Percentiles rank a stretch among this genome's conserved stretches.
Evolutionary conservation across 2,797 vertebrate genomes (phyloP).

Genomic region (Sebastolobus alascanus): DNA sequence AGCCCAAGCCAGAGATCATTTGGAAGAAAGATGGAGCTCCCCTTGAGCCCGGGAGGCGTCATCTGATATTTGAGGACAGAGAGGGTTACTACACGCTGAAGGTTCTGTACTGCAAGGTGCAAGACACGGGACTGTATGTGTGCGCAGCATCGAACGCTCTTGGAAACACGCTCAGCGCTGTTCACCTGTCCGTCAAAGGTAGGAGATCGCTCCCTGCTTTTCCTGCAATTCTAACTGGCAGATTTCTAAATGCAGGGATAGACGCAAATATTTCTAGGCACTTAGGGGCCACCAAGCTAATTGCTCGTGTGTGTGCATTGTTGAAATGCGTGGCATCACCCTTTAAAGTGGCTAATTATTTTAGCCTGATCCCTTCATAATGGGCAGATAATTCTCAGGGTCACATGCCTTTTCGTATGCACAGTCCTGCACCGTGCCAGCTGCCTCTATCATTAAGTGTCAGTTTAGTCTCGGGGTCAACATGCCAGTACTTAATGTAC

Average conservation of each 20-base stretch:
- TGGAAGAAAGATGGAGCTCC: constrained; percentile 93
- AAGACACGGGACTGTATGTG: constrained; percentile 93
- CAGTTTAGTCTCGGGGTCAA: constrained; percentile 16
- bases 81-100: constrained; percentile 98
- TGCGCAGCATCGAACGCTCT: constrained; percentile 94
- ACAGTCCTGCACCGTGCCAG: constrained; percentile 19
- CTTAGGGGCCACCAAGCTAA: neutral
- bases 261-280: no score
- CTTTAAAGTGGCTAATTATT: constrained; percentile 52
- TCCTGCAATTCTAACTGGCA: neutral
- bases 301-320: neutral
- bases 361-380: constrained; percentile 52
- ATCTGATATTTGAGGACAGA: constrained; percentile 94
- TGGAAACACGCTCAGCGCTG: constrained; percentile 94
- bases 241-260: neutral
- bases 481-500: constrained; percentile 27
- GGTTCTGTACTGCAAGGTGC: constrained; percentile 94
- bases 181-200: constrained; percentile 96
- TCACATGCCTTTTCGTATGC: constrained; percentile 11
- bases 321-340: constrained; percentile 15
- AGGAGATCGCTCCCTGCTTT: constrained; percentile 32
- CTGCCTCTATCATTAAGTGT: constrained; percentile 18
- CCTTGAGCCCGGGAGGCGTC: constrained; percentile 88
- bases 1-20: constrained; percentile 96
- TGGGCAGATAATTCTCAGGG: constrained; percentile 38